phyloP scores from a whole-genome alignment of 2,797 vertebrate species.

The Danio jaintianensis region DNA sequence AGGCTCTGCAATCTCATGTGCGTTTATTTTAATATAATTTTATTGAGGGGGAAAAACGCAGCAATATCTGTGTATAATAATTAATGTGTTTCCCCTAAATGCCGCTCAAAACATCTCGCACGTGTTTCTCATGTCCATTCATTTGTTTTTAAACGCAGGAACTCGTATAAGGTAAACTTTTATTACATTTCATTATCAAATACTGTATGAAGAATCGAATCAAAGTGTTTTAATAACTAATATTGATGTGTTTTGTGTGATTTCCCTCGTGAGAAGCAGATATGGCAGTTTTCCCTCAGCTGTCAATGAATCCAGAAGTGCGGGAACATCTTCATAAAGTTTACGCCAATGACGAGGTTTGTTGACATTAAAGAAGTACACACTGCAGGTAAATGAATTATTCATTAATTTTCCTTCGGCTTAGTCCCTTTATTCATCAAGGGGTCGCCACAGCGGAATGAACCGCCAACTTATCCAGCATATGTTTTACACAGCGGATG shows the following conservation, averaged over 20 bases:
- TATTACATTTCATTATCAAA: neutral
- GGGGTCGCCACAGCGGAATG: too few species aligned
- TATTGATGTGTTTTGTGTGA: neutral
- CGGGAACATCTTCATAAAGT: conserved; percentile 81
- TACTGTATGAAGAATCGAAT: neutral
- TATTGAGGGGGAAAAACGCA: too few species aligned
- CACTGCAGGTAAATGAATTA: too few species aligned
- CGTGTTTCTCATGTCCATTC: neutral
- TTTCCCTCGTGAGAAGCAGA: conserved; percentile 30
- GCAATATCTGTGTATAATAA: too few species aligned
- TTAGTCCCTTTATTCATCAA: too few species aligned
- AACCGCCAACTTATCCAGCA: too few species aligned
- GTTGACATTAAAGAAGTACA: neutral
- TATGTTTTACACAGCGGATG: too few species aligned
- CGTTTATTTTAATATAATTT: too few species aligned
- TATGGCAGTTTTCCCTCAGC: conserved; percentile 87
- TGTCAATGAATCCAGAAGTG: conserved; percentile 86
- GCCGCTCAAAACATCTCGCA: too few species aligned
- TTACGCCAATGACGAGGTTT: conserved; percentile 91
- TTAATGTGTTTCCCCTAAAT: too few species aligned
- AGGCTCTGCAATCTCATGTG: too few species aligned
- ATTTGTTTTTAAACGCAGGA: neutral
- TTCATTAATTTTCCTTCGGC: too few species aligned
- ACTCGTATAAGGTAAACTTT: neutral
- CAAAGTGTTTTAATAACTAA: neutral